Evolutionary conservation across 1,140 invertebrate species (phyloP).

Genomic region (Orchestia grillus): DNA sequence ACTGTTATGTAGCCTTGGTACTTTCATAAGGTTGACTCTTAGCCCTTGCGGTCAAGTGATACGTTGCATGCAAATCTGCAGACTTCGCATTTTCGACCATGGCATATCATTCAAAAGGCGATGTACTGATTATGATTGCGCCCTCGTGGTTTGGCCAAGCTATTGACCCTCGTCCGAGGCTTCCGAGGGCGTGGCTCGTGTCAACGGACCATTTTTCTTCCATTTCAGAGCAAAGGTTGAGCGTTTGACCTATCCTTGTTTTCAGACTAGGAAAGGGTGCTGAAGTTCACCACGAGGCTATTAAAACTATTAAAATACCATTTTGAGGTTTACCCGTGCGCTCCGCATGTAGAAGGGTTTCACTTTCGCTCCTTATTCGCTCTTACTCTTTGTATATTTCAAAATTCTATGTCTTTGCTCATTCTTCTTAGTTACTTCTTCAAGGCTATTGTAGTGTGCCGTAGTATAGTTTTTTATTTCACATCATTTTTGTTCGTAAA

Average conservation of each 20-base stretch:
- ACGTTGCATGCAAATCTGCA: not conserved
- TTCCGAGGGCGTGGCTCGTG: constrained; percentile 16
- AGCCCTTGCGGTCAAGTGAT: not conserved
- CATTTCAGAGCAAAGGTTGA: constrained; percentile 3
- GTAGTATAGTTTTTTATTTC: too few species aligned
- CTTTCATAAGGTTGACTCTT: not conserved
- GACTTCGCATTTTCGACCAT: not conserved
- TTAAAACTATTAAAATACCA: not conserved
- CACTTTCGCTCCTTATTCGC: not conserved
- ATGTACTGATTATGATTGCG: not conserved
- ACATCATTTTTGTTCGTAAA: too few species aligned
- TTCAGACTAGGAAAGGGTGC: not conserved
- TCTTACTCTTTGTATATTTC: not conserved
- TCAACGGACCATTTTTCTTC: not conserved
- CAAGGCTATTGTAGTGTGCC: too few species aligned
- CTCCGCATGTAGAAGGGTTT: too few species aligned
- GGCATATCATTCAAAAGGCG: constrained; percentile 9
- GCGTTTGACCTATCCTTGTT: constrained; percentile 17
- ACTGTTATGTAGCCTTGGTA: not conserved
- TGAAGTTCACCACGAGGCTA: not conserved
- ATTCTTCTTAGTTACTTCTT: not conserved
- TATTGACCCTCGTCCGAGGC: not conserved
- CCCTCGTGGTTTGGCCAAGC: not conserved
- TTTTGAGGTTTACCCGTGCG: not conserved
- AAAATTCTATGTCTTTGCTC: not conserved